Evolutionary conservation across 2,797 vertebrate species (phyloP).

Genomic region (Neosilurus hyrtlii): DNA sequence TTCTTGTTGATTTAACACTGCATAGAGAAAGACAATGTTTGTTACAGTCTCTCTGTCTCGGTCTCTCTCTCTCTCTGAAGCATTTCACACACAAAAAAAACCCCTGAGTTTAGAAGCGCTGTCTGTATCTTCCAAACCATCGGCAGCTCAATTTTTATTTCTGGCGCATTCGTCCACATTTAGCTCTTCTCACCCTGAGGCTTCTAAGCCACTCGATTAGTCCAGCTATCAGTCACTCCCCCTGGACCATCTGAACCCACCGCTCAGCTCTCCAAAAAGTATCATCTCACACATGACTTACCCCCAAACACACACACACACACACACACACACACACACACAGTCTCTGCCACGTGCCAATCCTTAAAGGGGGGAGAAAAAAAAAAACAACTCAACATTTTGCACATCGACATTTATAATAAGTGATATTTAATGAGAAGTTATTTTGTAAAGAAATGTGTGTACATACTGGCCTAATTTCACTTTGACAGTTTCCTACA

Average conservation of each 20-base stretch:
- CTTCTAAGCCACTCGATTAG: constrained; percentile 37
- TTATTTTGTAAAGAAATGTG: neutral
- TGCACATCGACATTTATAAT: neutral
- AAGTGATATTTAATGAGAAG: neutral
- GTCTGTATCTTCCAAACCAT: constrained; percentile 10
- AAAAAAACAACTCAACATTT: neutral
- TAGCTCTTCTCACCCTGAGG: constrained; percentile 21
- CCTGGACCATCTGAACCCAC: constrained; percentile 39
- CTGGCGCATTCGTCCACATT: constrained; percentile 27
- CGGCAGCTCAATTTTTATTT: constrained; percentile 39
- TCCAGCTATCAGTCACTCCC: constrained; percentile 41
- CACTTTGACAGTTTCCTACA: neutral
- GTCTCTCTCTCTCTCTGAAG: constrained; percentile 1
- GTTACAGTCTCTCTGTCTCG: neutral
- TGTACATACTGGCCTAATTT: neutral
- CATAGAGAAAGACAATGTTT: neutral
- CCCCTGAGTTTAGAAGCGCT: constrained; percentile 4
- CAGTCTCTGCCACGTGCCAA: neutral
- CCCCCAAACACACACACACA: constrained; percentile 20
- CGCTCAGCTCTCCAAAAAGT: neutral
- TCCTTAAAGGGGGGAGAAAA: neutral
- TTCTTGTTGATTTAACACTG: neutral
- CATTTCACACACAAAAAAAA: neutral
- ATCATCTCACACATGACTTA: constrained; percentile 11
- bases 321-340: neutral